Evolutionary conservation across 2,113 vertebrate species (phyloP).

Genomic region (Amphilophus citrinellus): DNA sequence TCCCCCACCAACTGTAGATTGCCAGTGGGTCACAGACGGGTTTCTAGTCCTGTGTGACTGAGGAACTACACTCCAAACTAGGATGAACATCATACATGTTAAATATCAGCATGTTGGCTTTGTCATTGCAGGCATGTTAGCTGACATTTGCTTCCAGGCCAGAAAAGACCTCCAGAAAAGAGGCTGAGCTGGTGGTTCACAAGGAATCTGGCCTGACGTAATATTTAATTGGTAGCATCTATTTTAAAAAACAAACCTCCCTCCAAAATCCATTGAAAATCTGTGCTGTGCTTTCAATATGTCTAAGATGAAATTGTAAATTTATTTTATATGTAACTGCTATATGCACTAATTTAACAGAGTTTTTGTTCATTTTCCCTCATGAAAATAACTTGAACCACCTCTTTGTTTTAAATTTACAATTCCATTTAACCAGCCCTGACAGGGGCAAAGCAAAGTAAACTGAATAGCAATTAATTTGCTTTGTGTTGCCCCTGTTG

Average conservation of each 20-base stretch:
- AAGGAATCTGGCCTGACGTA: background rate
- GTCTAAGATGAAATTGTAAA: background rate
- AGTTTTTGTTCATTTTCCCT: background rate
- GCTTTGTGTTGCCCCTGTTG: background rate
- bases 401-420: background rate
- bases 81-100: background rate
- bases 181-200: no score
- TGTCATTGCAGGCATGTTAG: background rate
- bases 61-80: background rate
- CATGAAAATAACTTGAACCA: background rate
- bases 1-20: no score
- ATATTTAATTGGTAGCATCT: background rate
- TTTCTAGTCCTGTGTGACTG: background rate
- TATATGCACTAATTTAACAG: background rate
- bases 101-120: background rate
- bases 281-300: background rate
- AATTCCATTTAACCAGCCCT: background rate
- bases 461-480: background rate
- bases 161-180: no score
- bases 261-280: background rate
- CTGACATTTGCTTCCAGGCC: background rate
- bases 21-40: no score
- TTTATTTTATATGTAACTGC: background rate
- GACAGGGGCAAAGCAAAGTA: background rate
- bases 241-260: background rate